Base-by-base conservation (phyloP, 2,113 vertebrate genomes). In the Dicentrarchus labrax region DNA sequence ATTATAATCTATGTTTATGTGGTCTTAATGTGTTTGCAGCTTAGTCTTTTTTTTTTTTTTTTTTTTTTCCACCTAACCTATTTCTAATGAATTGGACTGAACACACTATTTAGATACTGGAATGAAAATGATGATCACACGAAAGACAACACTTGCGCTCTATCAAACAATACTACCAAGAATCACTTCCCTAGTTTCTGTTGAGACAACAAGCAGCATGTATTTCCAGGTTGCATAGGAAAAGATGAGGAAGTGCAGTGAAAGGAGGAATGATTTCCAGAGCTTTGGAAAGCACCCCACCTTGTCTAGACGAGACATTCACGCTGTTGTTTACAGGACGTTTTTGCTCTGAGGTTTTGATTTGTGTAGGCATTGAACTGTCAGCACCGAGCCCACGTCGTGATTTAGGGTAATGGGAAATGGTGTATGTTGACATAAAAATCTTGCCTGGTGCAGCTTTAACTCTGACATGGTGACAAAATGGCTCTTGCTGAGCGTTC, bases 381-480 rank as follows among this genome's bases (percentile, higher is more conserved):
- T 84, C 71, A 19, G 16, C 66, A 41, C 19, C 13, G 62, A 67
- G 7, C 16, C 51, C 17, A 5, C 4, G 1, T 15, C 24, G 51
- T 51, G 65, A 79, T 66, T 75, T 39, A 68, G 24, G 38, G 5
- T 59, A 17, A 80, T 61, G 24, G 56, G 30, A 30, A 54, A 47
- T 54, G 13, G 48, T 68, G 64, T 24, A 17, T 45, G 6, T 13
- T 69, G n/a, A 57, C 15, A n/a, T 70, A 15, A 30, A 76, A 65
- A 38, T 53, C 2, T 51, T 51, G 54, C 72, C 43, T 30, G 57
- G 54, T 65, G 72, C 73, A 69, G 86, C 79, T 62, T 79, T 57
- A 38, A 82, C 21, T 41, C 16, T 59, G 62, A 57, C 45, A 24
- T 30, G 41, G n/a, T 75, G 78, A 69, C 8, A 74, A 70, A 79